These are phyloP conservation scores for Callocephalon fimbriatum DNA, from an alignment of 2,113 vertebrate genomes.

Conservation along the genomic window DNA sequence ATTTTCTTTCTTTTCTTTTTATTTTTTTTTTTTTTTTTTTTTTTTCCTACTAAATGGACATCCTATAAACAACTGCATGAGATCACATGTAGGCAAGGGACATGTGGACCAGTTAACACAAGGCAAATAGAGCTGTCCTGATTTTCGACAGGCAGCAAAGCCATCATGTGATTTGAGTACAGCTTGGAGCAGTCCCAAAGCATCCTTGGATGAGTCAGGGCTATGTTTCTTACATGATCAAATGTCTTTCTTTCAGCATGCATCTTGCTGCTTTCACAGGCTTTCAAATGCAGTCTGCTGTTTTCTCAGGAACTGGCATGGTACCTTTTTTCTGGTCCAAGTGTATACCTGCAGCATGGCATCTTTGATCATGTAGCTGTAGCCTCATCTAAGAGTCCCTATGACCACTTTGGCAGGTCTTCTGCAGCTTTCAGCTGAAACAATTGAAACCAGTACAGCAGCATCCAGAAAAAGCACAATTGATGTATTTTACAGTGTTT, in stretches of 20 bases:
- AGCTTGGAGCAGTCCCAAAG: neutral
- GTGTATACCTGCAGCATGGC: neutral
- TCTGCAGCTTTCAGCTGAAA: neutral
- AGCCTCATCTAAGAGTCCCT: neutral
- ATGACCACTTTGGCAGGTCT: neutral
- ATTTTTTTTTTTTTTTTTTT: neutral
- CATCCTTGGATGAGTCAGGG: slow-evolving; percentile 26
- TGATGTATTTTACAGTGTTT: neutral
- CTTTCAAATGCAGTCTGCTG: neutral
- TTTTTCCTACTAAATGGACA: rapidly evolving
- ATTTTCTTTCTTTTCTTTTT: too few species aligned
- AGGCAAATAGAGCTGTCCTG: neutral
- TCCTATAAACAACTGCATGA: neutral
- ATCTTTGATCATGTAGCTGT: neutral
- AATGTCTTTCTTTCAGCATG: neutral
- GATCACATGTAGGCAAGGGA: neutral
- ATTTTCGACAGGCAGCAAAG: neutral
- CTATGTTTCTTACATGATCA: neutral
- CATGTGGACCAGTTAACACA: neutral
- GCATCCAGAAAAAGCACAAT: neutral
- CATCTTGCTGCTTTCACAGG: neutral
- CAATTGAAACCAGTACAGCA: neutral
- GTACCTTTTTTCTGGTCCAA: neutral
- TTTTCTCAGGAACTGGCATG: neutral
- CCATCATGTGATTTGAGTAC: neutral